Evolutionary conservation across 2,888 invertebrate genomes (phyloP), one percentile per base, ranked within the genome.

Genomic region (Ctenicera cuprea): DNA sequence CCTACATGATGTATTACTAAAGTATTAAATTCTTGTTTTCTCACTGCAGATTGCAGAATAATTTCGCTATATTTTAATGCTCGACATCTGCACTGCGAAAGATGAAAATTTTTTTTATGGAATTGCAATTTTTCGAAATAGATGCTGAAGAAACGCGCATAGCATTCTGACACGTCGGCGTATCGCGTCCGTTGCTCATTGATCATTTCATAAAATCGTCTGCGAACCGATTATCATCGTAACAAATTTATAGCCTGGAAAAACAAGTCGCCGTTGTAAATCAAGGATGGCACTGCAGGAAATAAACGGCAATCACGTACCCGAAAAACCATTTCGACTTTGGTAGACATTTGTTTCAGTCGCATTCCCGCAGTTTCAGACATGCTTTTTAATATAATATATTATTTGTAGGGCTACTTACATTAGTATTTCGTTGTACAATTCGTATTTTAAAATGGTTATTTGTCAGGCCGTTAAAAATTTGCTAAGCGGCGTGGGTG

Each of bases 311-410:
- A 37, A 65, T 67, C 67, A 67, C 67, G 67, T 67, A 54, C 57
- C 57, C 43, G 57, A 67, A 67, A 65, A 67, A 67, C 67, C 22
- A 57, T 30, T 26, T 67, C 48, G 26, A 26, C n/a, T 62, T 26
- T 59, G 30, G 65, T 33, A 65, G 48, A 65, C 59, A 65, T 71
- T 65, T 71, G 71, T 71, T 64, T 37, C 61, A 62, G 65, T 71
- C 71, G 65, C 61, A 62, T 71, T 59, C 71, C 59, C 65, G 71
- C 65, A 48, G 71, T 37, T 71, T 63, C 54, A 71, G 38, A 54
- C 54, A 69, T 69, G 59, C 22, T 18, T 45, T 57, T 59, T 59
- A 30, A 33, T 64, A 54, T 54, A 54, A 20, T 38, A 41, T 52
- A 52, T 66, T 54, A 63, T 63, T 43, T 33, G 30, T 33, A 45